A percentile compares a stretch with the other conserved stretches of the same genome.
Evolutionary conservation across 2,888 invertebrate genomes (phyloP).

Genomic region (Phortica magna): DNA sequence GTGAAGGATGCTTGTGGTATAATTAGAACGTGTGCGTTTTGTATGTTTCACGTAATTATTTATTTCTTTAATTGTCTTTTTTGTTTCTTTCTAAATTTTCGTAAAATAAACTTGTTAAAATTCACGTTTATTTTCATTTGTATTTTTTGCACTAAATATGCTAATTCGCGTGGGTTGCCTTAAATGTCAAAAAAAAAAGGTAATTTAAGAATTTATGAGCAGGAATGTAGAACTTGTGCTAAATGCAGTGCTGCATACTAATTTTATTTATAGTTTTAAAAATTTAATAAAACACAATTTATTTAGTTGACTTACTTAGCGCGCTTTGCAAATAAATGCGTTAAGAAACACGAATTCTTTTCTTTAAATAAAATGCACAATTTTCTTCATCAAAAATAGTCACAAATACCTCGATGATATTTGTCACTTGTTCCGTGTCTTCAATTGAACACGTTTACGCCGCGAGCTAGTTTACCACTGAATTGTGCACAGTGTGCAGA

Average conservation of each 20-base stretch:
- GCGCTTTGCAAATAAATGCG: neutral
- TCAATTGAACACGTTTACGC: slow-evolving; percentile 5
- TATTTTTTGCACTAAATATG: no score
- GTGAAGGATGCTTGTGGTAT: neutral
- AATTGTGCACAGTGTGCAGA: neutral
- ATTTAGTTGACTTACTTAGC: neutral
- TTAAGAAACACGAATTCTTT: neutral
- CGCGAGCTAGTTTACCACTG: slow-evolving; percentile 1
- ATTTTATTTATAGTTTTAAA: slow-evolving; percentile 9
- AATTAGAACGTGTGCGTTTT: slow-evolving; percentile 14
- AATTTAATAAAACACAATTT: neutral
- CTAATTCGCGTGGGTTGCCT: neutral
- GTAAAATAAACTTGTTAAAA: neutral
- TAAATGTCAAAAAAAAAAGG: neutral
- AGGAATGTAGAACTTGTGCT: neutral
- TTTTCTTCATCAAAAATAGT: neutral
- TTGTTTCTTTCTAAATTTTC: neutral
- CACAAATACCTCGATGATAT: neutral
- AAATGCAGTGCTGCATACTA: neutral
- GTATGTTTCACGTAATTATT: neutral
- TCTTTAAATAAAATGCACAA: neutral
- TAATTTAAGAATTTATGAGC: neutral
- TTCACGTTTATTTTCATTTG: neutral
- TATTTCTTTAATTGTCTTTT: neutral
- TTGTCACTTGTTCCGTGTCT: neutral